Evolutionary conservation across 2,888 invertebrate species (phyloP).

Genomic region (Hanleya hanleyi): DNA sequence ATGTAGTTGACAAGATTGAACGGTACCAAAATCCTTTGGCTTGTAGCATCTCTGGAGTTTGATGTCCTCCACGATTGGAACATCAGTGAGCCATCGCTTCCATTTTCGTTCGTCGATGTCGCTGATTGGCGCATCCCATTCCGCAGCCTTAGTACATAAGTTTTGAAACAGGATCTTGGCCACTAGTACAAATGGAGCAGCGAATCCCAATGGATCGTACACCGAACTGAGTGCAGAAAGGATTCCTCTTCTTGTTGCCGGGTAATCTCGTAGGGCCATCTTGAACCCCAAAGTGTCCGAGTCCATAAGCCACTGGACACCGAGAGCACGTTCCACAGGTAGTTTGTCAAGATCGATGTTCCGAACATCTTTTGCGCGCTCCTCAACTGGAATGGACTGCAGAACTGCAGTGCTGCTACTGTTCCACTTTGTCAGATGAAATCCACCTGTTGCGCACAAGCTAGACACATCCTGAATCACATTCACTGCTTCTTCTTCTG

Average conservation of each 20-base stretch:
- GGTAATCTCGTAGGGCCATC: conserved; percentile 32
- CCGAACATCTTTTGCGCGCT: no score
- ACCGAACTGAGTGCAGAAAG: conserved; percentile 37
- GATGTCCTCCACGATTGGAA: conserved; percentile 29
- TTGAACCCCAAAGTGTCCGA: conserved; percentile 13
- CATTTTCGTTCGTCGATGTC: conserved; percentile 16
- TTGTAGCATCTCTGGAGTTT: conserved; percentile 30
- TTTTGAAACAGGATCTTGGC: conserved; percentile 37
- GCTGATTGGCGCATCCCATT: conserved; percentile 39
- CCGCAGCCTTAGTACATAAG: conserved; percentile 25
- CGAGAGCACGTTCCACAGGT: conserved; percentile 18
- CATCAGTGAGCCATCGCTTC: conserved; percentile 30
- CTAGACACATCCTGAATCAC: no score
- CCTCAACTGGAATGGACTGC: no score
- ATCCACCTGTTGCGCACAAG: conserved; percentile 2
- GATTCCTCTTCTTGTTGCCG: no score
- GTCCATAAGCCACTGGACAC: conserved; percentile 17
- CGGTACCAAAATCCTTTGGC: no score
- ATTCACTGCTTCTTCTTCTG: no score
- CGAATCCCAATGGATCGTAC: conserved; percentile 42
- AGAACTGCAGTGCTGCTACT: no score
- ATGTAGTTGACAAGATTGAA: no score
- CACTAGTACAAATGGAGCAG: conserved; percentile 29
- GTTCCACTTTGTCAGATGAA: conserved; percentile 18
- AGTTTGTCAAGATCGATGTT: neutral